Evolutionary conservation across 2,113 vertebrate genomes (phyloP).

Genomic region (Oxyura jamaicensis): DNA sequence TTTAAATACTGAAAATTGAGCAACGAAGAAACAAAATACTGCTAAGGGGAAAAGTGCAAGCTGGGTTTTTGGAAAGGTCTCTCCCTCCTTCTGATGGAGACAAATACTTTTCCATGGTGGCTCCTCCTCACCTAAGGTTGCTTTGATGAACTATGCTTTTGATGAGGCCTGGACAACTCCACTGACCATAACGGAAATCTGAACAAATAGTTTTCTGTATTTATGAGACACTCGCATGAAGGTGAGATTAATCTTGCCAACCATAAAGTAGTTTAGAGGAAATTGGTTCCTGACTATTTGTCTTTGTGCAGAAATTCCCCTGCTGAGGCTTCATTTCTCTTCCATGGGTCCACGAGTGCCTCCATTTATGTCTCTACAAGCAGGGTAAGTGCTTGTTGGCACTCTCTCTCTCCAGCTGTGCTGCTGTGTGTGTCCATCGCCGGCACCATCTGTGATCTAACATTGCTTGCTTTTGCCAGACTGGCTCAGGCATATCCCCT

Average conservation of each 20-base stretch:
- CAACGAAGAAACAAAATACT: background rate
- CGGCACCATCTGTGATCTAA: background rate
- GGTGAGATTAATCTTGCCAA: background rate
- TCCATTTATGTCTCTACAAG: background rate
- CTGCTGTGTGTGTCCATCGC: background rate
- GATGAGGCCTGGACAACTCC: background rate
- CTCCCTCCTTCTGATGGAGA: background rate
- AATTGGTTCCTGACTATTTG: background rate
- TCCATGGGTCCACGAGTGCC: background rate
- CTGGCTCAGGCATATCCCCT: background rate
- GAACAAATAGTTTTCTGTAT: background rate
- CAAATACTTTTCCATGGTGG: background rate
- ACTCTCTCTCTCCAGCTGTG: background rate
- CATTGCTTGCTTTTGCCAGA: background rate
- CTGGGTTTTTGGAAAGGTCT: background rate
- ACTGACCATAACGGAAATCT: background rate
- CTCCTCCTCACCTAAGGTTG: background rate
- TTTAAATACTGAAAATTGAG: background rate
- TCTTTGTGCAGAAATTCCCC: background rate
- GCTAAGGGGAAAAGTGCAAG: background rate
- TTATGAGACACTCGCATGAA: background rate
- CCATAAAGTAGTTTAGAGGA: background rate
- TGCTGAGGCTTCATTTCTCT: background rate
- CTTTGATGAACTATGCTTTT: background rate
- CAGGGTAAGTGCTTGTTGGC: background rate